Percentiles rank a stretch among this genome's conserved stretches.
Conservation (phyloP, 2,888 invertebrate genomes). For the Adela reaumurella region DNA sequence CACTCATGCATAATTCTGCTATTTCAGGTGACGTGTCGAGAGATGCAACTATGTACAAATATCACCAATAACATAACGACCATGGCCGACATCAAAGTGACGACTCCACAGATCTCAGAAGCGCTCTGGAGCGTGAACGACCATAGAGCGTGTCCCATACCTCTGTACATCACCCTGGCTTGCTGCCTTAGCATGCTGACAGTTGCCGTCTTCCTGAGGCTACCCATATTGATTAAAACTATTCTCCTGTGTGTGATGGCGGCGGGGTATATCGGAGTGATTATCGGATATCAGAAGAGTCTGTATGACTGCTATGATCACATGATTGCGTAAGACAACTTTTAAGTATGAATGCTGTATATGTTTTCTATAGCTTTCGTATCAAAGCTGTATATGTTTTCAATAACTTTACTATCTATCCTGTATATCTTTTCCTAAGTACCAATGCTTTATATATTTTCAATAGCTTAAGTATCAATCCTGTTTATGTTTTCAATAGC, state of each 20-base stretch:
- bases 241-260: slow-evolving; percentile 74
- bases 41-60: slow-evolving; percentile 36
- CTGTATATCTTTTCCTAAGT: no score
- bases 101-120: slow-evolving; percentile 26
- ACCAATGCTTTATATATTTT: no score
- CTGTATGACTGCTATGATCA: slow-evolving; percentile 81
- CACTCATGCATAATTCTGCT: no score
- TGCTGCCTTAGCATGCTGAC: slow-evolving; percentile 81
- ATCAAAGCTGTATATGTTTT: no score
- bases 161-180: slow-evolving; percentile 82
- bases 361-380: no score
- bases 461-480: no score
- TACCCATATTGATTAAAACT: slow-evolving; percentile 81
- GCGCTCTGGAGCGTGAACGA: slow-evolving; percentile 49
- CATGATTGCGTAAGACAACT: slow-evolving; percentile 65
- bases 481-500: no score
- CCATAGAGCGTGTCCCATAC: slow-evolving; percentile 78
- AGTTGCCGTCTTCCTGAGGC: slow-evolving; percentile 77
- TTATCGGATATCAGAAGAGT: slow-evolving; percentile 75
- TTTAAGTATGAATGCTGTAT: no score
- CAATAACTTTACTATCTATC: no score
- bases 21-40: slow-evolving; percentile 44
- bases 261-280: slow-evolving; percentile 73
- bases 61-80: slow-evolving; percentile 44
- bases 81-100: slow-evolving; percentile 46